A percentile compares a stretch with the other conserved stretches of the same genome.
These are phyloP conservation scores for Byasa hedistus DNA, from an alignment of 2,888 invertebrate genomes.

Conservation along the genomic window DNA sequence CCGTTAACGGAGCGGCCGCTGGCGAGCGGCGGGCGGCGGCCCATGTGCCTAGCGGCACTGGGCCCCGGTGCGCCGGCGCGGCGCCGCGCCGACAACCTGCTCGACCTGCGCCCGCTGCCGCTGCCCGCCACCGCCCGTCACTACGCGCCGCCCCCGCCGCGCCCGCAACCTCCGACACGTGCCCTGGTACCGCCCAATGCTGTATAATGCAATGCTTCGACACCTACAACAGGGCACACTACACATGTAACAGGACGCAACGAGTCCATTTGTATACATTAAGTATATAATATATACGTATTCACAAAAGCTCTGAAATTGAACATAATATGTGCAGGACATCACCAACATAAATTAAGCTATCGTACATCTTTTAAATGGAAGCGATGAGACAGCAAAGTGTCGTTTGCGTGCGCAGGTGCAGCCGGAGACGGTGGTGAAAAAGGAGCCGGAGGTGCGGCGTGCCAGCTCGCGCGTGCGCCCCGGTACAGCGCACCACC, in stretches of 20 bases:
- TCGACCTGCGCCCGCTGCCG: conserved; percentile 87
- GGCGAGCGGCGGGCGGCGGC: conserved; percentile 81
- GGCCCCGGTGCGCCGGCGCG: conserved; percentile 68
- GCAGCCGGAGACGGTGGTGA: conserved; percentile 45
- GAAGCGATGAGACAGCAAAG: neutral
- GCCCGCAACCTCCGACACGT: conserved; percentile 24
- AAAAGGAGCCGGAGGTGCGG: conserved; percentile 75
- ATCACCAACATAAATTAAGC: no score
- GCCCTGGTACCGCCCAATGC: conserved; percentile 21
- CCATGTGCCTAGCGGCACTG: conserved; percentile 83
- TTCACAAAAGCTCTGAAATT: no score
- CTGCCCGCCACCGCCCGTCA: conserved; percentile 87
- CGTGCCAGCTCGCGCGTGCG: conserved; percentile 42
- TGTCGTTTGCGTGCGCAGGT: conserved; percentile 15
- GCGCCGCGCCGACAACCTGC: conserved; percentile 83
- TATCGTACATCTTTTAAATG: no score
- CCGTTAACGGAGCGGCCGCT: conserved; percentile 80
- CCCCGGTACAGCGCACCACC: conserved; percentile 54
- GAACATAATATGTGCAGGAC: no score
- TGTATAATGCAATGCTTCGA: neutral
- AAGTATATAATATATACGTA: no score
- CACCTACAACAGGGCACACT: no score
- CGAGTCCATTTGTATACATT: no score
- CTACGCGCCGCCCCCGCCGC: conserved; percentile 85
- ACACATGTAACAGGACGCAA: no score